A percentile compares a stretch with the other conserved stretches of the same genome.
These are phyloP conservation scores for Excalfactoria chinensis DNA, from an alignment of 2,113 vertebrate genomes.

Conservation along the genomic window DNA sequence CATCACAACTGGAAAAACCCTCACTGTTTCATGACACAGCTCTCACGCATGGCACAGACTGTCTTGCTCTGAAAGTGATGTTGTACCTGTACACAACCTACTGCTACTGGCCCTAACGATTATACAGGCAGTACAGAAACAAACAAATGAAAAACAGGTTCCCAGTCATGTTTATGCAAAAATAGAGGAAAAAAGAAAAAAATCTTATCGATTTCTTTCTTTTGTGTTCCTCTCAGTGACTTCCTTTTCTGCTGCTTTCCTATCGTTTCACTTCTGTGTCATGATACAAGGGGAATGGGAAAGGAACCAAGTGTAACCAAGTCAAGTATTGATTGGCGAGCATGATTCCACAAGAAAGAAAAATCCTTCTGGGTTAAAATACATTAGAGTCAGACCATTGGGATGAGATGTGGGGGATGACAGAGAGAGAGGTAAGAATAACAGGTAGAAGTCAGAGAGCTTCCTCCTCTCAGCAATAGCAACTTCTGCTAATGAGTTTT, in stretches of 20 bases:
- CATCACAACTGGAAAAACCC: not conserved
- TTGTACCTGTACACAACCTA: not conserved
- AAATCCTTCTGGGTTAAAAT: not conserved
- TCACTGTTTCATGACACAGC: rapidly evolving
- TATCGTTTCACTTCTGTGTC: not conserved
- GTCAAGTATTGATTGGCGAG: not conserved
- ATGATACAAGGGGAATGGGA: not conserved
- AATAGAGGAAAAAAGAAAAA: not conserved
- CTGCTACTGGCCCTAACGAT: rapidly evolving
- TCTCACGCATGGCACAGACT: rapidly evolving
- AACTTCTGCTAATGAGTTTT: not conserved
- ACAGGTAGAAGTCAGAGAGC: not conserved
- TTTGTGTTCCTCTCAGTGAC: not conserved
- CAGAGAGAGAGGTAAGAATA: not conserved
- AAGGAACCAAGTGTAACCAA: not conserved
- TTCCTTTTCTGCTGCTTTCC: not conserved
- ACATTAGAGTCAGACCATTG: not conserved
- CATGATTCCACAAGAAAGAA: not conserved
- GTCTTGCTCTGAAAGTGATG: rapidly evolving
- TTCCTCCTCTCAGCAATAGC: not conserved
- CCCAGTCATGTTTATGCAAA: not conserved
- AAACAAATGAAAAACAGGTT: not conserved
- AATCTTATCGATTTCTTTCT: not conserved
- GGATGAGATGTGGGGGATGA: not conserved
- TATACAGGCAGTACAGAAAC: not conserved